These are phyloP conservation scores for Phalloptychus januarius DNA, from an alignment of 2,797 vertebrate species.

Conservation along the genomic window DNA sequence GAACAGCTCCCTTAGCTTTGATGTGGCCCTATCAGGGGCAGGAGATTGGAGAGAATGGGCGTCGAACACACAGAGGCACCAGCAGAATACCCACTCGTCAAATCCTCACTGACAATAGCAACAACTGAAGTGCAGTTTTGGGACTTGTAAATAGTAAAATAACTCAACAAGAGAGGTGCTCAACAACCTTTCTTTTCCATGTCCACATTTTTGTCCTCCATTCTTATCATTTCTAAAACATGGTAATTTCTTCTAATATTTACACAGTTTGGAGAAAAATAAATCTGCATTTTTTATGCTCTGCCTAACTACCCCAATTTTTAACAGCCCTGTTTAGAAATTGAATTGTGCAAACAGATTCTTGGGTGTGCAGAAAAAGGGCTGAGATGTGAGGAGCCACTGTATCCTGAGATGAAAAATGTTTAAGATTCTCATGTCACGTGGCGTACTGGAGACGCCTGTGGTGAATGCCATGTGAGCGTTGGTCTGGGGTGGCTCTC, in stretches of 20 bases:
- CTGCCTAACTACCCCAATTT: background rate
- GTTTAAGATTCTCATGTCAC: conserved; percentile 66
- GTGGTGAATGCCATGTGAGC: conserved; percentile 25
- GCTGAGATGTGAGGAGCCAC: conserved; percentile 40
- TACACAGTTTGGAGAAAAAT: conserved; percentile 19
- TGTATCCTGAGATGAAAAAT: conserved; percentile 48
- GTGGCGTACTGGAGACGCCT: conserved; percentile 54
- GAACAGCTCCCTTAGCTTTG: conserved; percentile 87
- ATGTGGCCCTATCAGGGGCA: conserved; percentile 86
- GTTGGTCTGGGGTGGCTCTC: conserved; percentile 41
- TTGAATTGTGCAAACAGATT: conserved; percentile 18
- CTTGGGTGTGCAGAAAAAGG: conserved; percentile 29
- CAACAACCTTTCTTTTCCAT: conserved; percentile 36
- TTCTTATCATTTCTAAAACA: conserved; percentile 9
- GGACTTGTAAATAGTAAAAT: conserved; percentile 65
- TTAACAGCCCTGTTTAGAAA: background rate
- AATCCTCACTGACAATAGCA: conserved; percentile 82
- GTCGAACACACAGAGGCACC: conserved; percentile 80
- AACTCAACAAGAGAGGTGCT: conserved; percentile 44
- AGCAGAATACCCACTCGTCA: conserved; percentile 70
- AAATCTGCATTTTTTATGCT: conserved; percentile 38
- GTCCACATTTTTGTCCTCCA: conserved; percentile 11
- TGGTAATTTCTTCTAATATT: conserved; percentile 8
- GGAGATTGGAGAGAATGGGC: conserved; percentile 82
- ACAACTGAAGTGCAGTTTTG: conserved; percentile 69